Percentiles rank a stretch among this genome's conserved stretches.
Evolutionary conservation across 2,888 invertebrate species (phyloP).

Genomic region (Troides aeacus): DNA sequence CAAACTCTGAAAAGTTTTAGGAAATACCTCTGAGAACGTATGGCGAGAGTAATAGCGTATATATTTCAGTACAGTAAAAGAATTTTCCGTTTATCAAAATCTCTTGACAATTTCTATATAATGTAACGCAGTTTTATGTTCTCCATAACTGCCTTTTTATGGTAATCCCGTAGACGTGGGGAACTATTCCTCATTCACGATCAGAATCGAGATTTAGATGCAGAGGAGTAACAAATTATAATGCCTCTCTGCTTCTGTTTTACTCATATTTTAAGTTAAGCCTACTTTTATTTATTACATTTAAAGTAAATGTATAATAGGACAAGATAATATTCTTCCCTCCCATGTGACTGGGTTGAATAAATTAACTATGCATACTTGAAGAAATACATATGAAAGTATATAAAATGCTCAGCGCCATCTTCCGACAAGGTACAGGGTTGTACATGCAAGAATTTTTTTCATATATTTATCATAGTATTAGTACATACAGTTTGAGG

Average conservation of each 20-base stretch:
- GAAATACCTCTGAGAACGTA: background rate
- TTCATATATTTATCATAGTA: no score
- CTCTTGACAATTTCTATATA: constrained; percentile 23
- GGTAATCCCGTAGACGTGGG: constrained; percentile 36
- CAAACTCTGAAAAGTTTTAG: background rate
- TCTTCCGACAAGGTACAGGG: no score
- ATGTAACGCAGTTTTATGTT: constrained; percentile 32
- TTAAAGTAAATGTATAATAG: no score
- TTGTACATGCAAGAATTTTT: no score
- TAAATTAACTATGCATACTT: no score
- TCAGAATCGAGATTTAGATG: constrained; percentile 38
- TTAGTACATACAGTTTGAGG: no score
- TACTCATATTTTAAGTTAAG: no score
- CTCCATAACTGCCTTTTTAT: constrained; percentile 41
- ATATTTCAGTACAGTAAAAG: constrained; percentile 14
- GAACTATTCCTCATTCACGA: constrained; percentile 42
- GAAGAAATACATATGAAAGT: no score
- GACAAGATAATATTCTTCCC: background rate
- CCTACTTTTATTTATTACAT: constrained; percentile 1
- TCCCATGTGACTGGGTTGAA: background rate
- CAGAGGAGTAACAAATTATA: constrained; percentile 34
- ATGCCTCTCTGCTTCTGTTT: no score
- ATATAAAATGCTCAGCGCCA: no score
- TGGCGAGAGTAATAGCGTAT: constrained; percentile 2
- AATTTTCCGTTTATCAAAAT: constrained; percentile 22